Percentiles rank a stretch among this genome's conserved stretches.
Conservation (phyloP, 2,113 vertebrate genomes). For the Menura novaehollandiae region DNA sequence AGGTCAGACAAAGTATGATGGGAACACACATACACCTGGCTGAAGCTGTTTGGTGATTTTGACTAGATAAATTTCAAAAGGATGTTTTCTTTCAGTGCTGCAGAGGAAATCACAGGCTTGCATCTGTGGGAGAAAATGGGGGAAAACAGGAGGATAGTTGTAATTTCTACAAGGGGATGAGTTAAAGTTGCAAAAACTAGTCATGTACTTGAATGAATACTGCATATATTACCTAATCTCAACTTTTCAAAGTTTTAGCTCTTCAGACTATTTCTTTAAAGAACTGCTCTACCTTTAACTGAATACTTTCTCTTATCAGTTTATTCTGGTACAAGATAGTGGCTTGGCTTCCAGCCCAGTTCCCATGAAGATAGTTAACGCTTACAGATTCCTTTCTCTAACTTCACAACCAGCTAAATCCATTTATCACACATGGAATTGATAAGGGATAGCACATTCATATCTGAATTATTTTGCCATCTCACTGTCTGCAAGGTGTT, state of each 20-base stretch:
- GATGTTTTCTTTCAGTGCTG: background rate
- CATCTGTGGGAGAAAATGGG: background rate
- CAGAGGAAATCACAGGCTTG: background rate
- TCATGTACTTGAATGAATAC: background rate
- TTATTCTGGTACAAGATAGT: constrained; percentile 8
- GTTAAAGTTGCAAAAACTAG: background rate
- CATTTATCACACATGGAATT: background rate
- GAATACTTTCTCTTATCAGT: background rate
- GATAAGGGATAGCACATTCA: background rate
- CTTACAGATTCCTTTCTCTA: background rate
- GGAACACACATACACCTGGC: background rate
- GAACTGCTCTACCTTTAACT: background rate
- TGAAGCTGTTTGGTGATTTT: background rate
- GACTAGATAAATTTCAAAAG: background rate
- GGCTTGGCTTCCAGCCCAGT: constrained; percentile 4
- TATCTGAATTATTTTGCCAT: background rate
- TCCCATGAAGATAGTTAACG: background rate
- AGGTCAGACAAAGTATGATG: background rate
- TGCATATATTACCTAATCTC: background rate
- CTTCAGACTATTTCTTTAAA: background rate
- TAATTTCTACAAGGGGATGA: background rate
- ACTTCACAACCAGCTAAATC: background rate
- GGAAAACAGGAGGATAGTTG: background rate
- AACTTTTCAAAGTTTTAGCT: background rate
- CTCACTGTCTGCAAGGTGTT: background rate